A percentile compares a stretch with the other conserved stretches of the same genome.
These are phyloP conservation scores for Poicephalus gulielmi DNA, from an alignment of 2,113 vertebrate genomes.

Conservation along the genomic window DNA sequence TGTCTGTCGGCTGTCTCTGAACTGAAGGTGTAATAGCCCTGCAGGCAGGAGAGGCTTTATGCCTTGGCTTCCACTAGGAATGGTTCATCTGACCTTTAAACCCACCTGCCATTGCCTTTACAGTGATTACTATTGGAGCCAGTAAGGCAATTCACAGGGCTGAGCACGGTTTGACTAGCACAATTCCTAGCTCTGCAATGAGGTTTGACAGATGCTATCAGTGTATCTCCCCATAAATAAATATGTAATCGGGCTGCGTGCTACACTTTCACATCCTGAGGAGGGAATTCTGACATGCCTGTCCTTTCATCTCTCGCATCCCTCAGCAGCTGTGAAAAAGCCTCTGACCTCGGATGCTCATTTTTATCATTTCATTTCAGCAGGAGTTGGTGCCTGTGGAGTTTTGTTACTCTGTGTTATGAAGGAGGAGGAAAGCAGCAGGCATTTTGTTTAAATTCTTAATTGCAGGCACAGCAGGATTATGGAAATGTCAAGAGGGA, in stretches of 20 bases:
- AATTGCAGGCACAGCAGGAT: slow-evolving; percentile 58
- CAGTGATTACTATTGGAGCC: neutral
- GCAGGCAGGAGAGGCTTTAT: neutral
- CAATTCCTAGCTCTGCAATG: neutral
- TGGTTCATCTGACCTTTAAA: neutral
- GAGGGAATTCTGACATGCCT: slow-evolving; percentile 40
- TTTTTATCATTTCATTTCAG: neutral
- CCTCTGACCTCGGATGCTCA: slow-evolving; percentile 34
- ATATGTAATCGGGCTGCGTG: neutral
- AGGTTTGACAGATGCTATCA: slow-evolving; percentile 24
- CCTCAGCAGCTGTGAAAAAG: slow-evolving; percentile 32
- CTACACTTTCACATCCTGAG: slow-evolving; percentile 8
- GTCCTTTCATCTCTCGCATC: slow-evolving; percentile 41
- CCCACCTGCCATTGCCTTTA: neutral
- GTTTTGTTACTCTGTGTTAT: neutral
- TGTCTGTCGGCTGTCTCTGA: neutral
- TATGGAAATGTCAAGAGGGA: slow-evolving; percentile 64
- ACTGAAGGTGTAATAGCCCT: neutral
- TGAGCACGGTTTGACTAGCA: neutral
- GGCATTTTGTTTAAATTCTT: slow-evolving; percentile 63
- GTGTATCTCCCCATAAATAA: slow-evolving; percentile 53
- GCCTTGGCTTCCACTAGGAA: neutral
- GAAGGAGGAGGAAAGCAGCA: slow-evolving; percentile 48
- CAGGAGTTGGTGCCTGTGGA: slow-evolving; percentile 17
- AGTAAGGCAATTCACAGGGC: neutral